These are phyloP conservation scores for Oxystoma pomonae DNA, from an alignment of 2,888 invertebrate genomes.

Conservation along the genomic window DNA sequence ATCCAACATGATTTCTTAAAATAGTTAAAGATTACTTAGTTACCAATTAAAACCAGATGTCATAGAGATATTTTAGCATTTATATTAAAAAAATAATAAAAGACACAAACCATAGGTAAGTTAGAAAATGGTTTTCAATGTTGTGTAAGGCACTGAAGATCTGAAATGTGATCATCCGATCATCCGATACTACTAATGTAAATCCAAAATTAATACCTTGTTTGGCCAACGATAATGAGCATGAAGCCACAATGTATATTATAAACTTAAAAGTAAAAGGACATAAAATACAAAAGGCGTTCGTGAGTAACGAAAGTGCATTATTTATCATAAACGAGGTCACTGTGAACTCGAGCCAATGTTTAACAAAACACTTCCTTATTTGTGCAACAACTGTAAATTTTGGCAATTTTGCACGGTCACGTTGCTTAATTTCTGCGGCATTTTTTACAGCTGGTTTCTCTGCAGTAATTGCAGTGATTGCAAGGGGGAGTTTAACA, in stretches of 20 bases:
- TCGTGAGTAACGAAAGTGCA: conserved; percentile 21
- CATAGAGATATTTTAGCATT: no score
- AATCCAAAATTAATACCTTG: no score
- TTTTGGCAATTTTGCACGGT: not conserved
- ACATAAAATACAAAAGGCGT: conserved; percentile 14
- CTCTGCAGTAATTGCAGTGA: not conserved
- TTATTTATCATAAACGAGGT: conserved; percentile 20
- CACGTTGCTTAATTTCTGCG: not conserved
- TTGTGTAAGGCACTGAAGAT: no score
- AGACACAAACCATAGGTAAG: no score
- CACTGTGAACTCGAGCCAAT: not conserved
- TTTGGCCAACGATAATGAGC: not conserved
- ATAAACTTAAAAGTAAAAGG: conserved; percentile 21
- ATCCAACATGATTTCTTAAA: no score
- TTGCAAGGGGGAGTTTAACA: not conserved
- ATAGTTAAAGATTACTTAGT: no score
- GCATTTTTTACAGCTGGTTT: not conserved
- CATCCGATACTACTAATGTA: no score
- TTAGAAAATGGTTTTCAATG: no score
- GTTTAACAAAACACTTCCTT: not conserved
- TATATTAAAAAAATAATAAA: no score
- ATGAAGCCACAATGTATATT: not conserved
- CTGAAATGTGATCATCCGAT: no score
- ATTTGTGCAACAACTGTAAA: not conserved
- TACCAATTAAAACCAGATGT: no score